A percentile compares a stretch with the other conserved stretches of the same genome.
Conservation (phyloP, 2,888 invertebrate genomes). For the Clostera curtula region DNA sequence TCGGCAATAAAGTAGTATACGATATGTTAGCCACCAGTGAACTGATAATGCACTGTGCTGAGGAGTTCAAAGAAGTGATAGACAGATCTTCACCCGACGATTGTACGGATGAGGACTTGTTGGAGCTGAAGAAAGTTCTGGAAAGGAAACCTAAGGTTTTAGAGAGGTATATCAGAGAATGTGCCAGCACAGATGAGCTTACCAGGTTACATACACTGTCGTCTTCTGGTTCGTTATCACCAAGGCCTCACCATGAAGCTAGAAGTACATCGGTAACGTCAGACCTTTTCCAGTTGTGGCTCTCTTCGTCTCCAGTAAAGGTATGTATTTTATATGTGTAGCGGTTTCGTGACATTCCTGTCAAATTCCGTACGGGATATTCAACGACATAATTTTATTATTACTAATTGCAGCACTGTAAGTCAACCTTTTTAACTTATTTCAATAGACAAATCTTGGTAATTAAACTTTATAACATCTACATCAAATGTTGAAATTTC, state of each 20-base stretch:
- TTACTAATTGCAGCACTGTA: too few species aligned
- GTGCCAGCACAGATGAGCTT: conserved; percentile 80
- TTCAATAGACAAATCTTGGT: too few species aligned
- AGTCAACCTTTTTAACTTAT: too few species aligned
- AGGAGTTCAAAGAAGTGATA: conserved; percentile 56
- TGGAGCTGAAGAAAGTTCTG: conserved; percentile 51
- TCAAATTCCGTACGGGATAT: too few species aligned
- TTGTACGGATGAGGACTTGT: conserved; percentile 57
- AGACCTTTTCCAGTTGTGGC: conserved; percentile 89
- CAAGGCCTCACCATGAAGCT: conserved; percentile 65
- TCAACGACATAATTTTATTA: too few species aligned
- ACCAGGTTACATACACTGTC: conserved; percentile 75
- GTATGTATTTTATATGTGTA: too few species aligned
- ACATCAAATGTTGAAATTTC: too few species aligned
- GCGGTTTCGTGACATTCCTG: conserved; percentile 25
- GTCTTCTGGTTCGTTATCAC: conserved; percentile 66
- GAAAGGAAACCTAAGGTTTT: conserved; percentile 78
- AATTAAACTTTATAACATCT: too few species aligned
- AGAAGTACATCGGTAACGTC: conserved; percentile 86
- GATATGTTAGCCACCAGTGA: conserved; percentile 51
- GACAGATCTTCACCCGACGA: conserved; percentile 58
- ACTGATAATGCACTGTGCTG: conserved; percentile 45
- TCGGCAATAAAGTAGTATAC: conserved; percentile 60
- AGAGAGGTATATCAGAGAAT: conserved; percentile 85
- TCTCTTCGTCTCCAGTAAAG: conserved; percentile 85